Percentiles rank a stretch among this genome's conserved stretches.
These are phyloP conservation scores for Thunnus thynnus DNA, from an alignment of 2,113 vertebrate species.

Conservation along the genomic window DNA sequence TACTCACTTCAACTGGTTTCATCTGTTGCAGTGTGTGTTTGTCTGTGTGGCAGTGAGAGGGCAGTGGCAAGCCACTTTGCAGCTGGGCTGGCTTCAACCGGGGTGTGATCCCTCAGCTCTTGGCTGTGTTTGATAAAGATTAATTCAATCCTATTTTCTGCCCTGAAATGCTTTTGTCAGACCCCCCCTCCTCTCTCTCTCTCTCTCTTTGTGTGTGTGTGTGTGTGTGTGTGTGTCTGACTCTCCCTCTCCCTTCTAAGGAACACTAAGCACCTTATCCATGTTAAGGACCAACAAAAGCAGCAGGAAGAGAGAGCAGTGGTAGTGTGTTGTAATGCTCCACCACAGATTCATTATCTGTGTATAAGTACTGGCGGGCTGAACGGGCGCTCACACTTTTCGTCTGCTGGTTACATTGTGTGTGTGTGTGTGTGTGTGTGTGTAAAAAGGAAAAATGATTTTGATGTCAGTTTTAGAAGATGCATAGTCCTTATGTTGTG, in stretches of 20 bases:
- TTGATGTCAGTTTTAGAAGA: neutral
- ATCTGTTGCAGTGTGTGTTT: constrained; percentile 34
- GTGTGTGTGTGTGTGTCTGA: constrained; percentile 30
- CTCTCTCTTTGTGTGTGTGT: constrained; percentile 24
- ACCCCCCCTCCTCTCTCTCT: constrained; percentile 43
- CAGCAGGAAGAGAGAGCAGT: constrained; percentile 77
- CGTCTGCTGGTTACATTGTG: constrained; percentile 16
- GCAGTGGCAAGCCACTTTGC: constrained; percentile 26
- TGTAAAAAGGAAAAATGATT: neutral
- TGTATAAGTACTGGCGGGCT: constrained; percentile 72
- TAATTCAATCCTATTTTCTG: constrained; percentile 88
- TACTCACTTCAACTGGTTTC: neutral
- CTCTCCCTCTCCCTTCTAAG: constrained; percentile 45
- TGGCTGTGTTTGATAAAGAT: constrained; percentile 87
- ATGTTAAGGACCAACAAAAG: constrained; percentile 81
- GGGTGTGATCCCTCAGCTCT: constrained; percentile 72
- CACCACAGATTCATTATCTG: constrained; percentile 83
- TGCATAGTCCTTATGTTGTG: neutral
- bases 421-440: no score
- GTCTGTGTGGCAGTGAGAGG: constrained; percentile 29
- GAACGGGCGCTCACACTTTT: constrained; percentile 38
- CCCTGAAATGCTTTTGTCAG: constrained; percentile 85
- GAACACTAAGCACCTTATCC: constrained; percentile 84
- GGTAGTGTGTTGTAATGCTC: constrained; percentile 85
- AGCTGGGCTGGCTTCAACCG: constrained; percentile 40